phyloP scores from a whole-genome alignment of 2,888 invertebrate species.

The Orthosia cruda region DNA sequence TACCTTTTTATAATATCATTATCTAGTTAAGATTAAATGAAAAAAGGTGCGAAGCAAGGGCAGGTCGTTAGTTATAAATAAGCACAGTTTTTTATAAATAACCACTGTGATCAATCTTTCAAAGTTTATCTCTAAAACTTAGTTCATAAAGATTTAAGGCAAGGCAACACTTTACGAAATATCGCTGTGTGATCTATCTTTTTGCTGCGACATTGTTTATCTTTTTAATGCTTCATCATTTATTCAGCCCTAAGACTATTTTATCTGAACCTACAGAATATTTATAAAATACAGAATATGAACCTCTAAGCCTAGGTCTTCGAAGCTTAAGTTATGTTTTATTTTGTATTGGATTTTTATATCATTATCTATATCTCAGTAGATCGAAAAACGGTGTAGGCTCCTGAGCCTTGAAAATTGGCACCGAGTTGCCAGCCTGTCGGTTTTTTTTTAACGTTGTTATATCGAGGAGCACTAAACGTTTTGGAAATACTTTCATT shows the following conservation, averaged over 20 bases:
- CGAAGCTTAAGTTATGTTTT: constrained; percentile 3
- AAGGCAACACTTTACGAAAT: constrained; percentile 1
- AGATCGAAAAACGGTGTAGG: too few relatives aligned
- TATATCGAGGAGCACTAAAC: too few relatives aligned
- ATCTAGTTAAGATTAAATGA: too few relatives aligned
- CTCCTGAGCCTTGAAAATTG: too few relatives aligned
- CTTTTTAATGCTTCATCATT: constrained; percentile 4
- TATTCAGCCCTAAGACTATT: constrained; percentile 13
- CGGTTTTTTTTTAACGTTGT: too few relatives aligned
- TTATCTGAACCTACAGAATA: constrained; percentile 1
- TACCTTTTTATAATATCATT: too few relatives aligned
- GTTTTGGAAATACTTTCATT: too few relatives aligned
- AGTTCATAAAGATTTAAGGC: constrained; percentile 6
- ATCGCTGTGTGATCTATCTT: constrained; percentile 8
- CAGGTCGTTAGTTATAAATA: too few relatives aligned
- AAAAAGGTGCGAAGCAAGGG: too few relatives aligned
- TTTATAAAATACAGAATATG: not conserved
- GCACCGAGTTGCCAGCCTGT: too few relatives aligned
- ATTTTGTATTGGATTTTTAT: not conserved
- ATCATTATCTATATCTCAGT: not conserved
- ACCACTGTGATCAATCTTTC: constrained; percentile 31
- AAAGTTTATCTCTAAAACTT: constrained; percentile 6
- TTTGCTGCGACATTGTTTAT: not conserved
- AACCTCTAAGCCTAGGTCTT: not conserved
- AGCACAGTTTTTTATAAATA: too few relatives aligned